Base-by-base conservation (phyloP, 1,140 invertebrate species). In the Drosophila kanapiae region DNA sequence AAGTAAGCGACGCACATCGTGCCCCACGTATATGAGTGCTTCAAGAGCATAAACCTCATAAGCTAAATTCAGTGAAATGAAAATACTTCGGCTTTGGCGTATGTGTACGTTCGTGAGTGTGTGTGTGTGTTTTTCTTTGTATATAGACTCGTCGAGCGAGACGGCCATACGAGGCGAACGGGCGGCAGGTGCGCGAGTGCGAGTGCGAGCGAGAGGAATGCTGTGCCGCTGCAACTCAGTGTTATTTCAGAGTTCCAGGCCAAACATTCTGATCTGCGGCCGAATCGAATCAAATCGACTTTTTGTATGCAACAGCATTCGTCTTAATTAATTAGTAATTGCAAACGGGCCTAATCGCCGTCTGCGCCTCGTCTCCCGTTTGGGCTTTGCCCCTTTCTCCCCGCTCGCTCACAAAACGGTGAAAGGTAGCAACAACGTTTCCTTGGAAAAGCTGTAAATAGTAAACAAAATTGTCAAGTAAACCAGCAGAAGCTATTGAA, bases 391-490 rank as follows among this genome's bases (percentile, higher is more conserved):
- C 42, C 62, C 45, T 49, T 42, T 58, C 49, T 75, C 43, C 53
- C 35, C 48, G 37, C 37, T 45, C 61, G 33, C 51, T 49, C 61
- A 6, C 14, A 64, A 75, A 56, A 35, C 38, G 37, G 75, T 69
- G 63, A 78, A 80, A 72, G 78, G 78, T 90, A 85, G 85, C 85
- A 88, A 88, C 83, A 84, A 78, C 77, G 84, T 90, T 91, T 86
- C 75, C 78, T 90, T 85, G 85, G 85, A 91, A 82, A 91, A 91
- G 67, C 88, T 91, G 86, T 91, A 85, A 90, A 90, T 91, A 86
- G 82, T 86, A 90, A 91, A 90, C 85, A 86, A 90, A 90, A 90
- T 90, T 90, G 67, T 85, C 51, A 74, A 90, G 82, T 88, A 38
- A 84, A 78, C 67, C 62, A 74, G 40, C 53, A 51, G 57, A 78